These are phyloP conservation scores for Idaea dimidiata DNA, from an alignment of 2,888 invertebrate species.

Conservation along the genomic window DNA sequence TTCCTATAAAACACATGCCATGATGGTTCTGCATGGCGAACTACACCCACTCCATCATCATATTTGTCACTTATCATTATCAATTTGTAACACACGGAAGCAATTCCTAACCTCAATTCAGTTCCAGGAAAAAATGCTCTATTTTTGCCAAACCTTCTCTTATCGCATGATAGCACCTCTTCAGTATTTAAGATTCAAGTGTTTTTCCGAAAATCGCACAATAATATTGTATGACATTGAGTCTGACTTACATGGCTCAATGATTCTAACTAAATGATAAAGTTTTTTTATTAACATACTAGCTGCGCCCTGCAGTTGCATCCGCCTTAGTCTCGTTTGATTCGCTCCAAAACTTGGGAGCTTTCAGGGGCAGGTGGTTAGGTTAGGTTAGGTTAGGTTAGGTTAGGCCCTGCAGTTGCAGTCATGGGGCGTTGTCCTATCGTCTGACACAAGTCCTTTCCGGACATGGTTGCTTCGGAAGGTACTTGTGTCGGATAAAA, in stretches of 20 bases:
- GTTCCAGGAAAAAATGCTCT: neutral
- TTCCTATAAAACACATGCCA: too few relatives aligned
- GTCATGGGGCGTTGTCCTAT: too few relatives aligned
- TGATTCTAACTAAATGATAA: neutral
- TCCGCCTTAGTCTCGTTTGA: too few relatives aligned
- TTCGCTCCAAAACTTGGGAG: too few relatives aligned
- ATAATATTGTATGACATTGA: neutral
- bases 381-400: too few relatives aligned
- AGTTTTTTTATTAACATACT: neutral
- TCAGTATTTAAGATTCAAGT: neutral
- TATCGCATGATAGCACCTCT: neutral
- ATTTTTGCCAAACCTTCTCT: neutral
- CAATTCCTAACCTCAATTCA: slow-evolving; percentile 21
- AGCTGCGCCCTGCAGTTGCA: too few relatives aligned
- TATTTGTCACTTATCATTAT: neutral
- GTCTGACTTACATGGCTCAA: neutral
- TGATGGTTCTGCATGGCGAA: too few relatives aligned
- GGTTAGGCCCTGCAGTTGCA: too few relatives aligned
- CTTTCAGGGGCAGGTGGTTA: too few relatives aligned
- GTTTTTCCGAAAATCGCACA: neutral
- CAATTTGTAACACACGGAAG: slow-evolving; percentile 13
- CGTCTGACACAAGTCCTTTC: too few relatives aligned
- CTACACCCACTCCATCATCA: neutral
- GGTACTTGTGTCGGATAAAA: too few relatives aligned
- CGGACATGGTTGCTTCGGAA: too few relatives aligned